Evolutionary conservation across 1,140 invertebrate genomes (phyloP).

Genomic region (Polyergus mexicanus): DNA sequence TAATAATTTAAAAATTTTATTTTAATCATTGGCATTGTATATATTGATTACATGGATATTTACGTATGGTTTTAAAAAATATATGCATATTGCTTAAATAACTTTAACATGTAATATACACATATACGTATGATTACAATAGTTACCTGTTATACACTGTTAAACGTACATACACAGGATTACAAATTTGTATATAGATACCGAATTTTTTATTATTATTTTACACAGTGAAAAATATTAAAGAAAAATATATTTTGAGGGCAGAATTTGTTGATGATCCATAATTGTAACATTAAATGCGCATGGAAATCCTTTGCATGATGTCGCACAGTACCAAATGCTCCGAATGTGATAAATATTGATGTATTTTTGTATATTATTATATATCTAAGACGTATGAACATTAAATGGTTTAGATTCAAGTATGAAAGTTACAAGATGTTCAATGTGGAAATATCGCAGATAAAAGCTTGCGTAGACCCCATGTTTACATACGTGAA

Average conservation of each 20-base stretch:
- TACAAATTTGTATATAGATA: not conserved
- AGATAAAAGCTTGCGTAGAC: not conserved
- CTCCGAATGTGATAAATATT: slow-evolving; percentile 1
- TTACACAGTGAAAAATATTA: not conserved
- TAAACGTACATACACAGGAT: not conserved
- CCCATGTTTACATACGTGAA: not conserved
- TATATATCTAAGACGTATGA: not conserved
- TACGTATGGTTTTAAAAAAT: not conserved
- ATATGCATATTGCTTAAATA: not conserved
- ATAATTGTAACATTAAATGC: slow-evolving; percentile 6
- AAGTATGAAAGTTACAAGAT: not conserved
- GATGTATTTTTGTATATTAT: slow-evolving; percentile 15
- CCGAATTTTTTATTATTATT: not conserved
- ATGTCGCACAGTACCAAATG: not conserved
- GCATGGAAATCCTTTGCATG: slow-evolving; percentile 9
- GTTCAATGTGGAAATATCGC: not conserved
- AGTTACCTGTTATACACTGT: not conserved
- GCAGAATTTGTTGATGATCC: slow-evolving; percentile 8
- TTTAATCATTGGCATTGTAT: not conserved
- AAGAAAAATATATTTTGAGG: slow-evolving; percentile 22
- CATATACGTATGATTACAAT: not conserved
- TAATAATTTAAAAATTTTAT: not conserved
- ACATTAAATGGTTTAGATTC: not conserved
- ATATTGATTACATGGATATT: not conserved
- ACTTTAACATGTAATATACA: not conserved